Evolutionary conservation across 1,140 invertebrate genomes (phyloP), one percentile per base, ranked within the genome.

Genomic region (Lepidotrigona ventralis): DNA sequence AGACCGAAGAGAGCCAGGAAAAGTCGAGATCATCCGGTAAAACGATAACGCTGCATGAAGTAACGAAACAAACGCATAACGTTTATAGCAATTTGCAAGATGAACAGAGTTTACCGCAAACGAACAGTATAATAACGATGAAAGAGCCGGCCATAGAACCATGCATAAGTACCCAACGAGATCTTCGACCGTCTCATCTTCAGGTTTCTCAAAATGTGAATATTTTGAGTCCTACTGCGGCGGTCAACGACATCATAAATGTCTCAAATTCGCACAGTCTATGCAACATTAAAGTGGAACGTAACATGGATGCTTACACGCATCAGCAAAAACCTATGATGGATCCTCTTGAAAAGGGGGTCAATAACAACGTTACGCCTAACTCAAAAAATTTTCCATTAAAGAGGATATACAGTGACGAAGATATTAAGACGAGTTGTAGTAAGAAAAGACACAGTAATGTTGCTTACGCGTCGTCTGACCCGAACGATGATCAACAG

Each of bases 361-460:
- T 29, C 15, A 80, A 86, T 46, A 79, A 77, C 17, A 79, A 33
- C 15, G 14, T 71, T 14, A 68, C 79, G 2, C 12, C 72, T 4
- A 54, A 72, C 12, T 26, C 70, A 1, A 76, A 84, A 17, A 39
- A 51, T 12, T 72, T 77, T 23, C 8, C 76, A 1, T 46, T 83
- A 29, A 90, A 90, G 19, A 90, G 89, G 53, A 84, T 82, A 80
- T 78, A 69, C 70, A 89, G 56, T 17, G 81, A 85, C 9, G 89
- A 90, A 19, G 33, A 88, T n/a, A 26, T 71, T 17, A 6, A 54
- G 17, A 66, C 71, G 26, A 46, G 58, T 39, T 70, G 77, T 11
- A 87, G 60, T 23, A 90, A 89, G 4, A 90, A 83, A 54, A 86
- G 81, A 21, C 63, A 66, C 19, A 66, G 66, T 58, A 73, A 80